phyloP scores from a whole-genome alignment of 2,888 invertebrate genomes.

The Drosophila meridiana region DNA sequence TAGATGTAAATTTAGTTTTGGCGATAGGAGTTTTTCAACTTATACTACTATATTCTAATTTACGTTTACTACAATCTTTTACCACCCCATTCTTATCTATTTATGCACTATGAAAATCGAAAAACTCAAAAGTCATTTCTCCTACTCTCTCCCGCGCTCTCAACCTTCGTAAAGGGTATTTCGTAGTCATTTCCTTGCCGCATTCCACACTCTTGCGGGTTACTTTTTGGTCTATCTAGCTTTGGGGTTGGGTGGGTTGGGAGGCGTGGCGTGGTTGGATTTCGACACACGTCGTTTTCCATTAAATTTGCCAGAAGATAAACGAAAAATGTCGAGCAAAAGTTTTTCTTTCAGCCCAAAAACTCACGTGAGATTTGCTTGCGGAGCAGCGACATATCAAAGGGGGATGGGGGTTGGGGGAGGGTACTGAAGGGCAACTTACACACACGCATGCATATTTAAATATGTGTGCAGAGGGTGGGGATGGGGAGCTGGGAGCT shows the following conservation, averaged over 20 bases:
- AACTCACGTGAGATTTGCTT: slow-evolving; percentile 61
- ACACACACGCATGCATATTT: slow-evolving; percentile 30
- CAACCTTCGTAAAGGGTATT: slow-evolving; percentile 13
- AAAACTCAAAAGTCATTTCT: neutral
- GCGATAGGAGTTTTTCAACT: no score
- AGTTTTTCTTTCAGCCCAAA: slow-evolving; percentile 36
- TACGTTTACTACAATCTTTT: neutral
- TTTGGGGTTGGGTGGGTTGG: neutral
- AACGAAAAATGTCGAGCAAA: slow-evolving; percentile 74
- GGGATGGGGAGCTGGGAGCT: neutral
- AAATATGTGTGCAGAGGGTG: slow-evolving; percentile 13
- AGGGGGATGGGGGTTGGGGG: neutral
- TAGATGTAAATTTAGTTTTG: neutral
- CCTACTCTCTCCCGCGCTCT: no score
- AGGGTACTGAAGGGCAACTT: neutral
- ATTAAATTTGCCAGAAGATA: slow-evolving; percentile 76
- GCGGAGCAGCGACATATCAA: slow-evolving; percentile 24
- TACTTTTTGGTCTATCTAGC: slow-evolving; percentile 11
- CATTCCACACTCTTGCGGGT: slow-evolving; percentile 12
- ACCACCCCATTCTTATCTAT: neutral
- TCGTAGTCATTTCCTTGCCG: neutral
- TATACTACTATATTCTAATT: neutral
- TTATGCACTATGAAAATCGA: neutral
- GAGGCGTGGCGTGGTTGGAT: slow-evolving; percentile 42
- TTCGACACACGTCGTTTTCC: slow-evolving; percentile 70